Percentiles rank a stretch among this genome's conserved stretches.
phyloP scores from a whole-genome alignment of 2,888 invertebrate genomes.

The Selenia dentaria region DNA sequence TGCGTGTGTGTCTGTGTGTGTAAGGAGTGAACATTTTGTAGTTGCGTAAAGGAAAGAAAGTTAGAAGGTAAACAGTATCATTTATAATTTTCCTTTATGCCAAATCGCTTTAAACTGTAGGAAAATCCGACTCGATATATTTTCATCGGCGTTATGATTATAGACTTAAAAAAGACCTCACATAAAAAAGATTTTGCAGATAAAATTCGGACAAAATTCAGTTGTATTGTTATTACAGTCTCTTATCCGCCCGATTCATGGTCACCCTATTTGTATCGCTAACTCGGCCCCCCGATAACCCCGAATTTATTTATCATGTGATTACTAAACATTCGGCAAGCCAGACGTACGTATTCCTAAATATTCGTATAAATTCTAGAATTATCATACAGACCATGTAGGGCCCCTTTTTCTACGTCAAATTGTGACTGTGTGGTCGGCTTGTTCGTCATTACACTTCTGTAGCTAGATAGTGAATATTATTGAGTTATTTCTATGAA shows the following conservation, averaged over 20 bases:
- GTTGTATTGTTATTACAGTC: background rate
- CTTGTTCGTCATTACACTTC: background rate
- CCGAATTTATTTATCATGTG: constrained; percentile 76
- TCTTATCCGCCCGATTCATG: constrained; percentile 30
- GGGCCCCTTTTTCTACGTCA: constrained; percentile 2
- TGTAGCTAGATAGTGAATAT: background rate
- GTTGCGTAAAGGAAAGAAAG: no score
- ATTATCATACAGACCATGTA: constrained; percentile 29
- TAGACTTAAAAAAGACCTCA: no score
- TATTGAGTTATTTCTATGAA: no score
- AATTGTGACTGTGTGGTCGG: background rate
- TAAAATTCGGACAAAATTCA: no score
- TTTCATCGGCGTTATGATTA: no score
- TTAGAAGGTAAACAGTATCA: no score
- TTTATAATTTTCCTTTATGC: no score
- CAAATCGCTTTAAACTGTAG: no score
- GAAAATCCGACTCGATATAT: no score
- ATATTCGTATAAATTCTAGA: constrained; percentile 29
- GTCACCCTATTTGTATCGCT: constrained; percentile 54
- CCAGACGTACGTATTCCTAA: constrained; percentile 33
- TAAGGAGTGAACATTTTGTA: no score
- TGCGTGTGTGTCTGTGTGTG: no score
- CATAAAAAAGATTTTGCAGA: no score
- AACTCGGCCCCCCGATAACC: constrained; percentile 75
- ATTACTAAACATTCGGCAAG: constrained; percentile 61